Percentiles rank a stretch among this genome's conserved stretches.
These are phyloP conservation scores for Matsumyia berberina DNA, from an alignment of 2,888 invertebrate genomes.

Conservation along the genomic window DNA sequence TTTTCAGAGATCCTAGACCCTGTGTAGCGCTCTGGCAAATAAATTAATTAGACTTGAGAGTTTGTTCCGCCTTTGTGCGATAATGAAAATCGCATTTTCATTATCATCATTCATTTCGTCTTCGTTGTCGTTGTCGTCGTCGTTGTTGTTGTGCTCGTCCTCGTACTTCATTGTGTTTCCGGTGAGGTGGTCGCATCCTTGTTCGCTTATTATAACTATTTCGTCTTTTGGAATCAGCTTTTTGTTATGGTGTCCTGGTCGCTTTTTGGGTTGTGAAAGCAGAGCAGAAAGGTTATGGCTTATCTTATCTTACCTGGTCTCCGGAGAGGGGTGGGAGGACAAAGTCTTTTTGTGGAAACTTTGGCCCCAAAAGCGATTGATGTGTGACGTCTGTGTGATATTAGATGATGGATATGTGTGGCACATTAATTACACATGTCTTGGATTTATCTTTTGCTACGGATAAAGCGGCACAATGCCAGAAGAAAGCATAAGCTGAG, in stretches of 20 bases:
- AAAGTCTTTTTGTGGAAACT: constrained; percentile 26
- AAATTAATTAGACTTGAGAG: constrained; percentile 74
- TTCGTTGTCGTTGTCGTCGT: constrained; percentile 8
- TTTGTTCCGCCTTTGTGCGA: constrained; percentile 72
- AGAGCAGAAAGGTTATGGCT: constrained; percentile 26
- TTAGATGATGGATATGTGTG: constrained; percentile 46
- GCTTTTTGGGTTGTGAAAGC: not conserved
- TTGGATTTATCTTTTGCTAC: constrained; percentile 21
- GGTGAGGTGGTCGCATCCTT: constrained; percentile 25
- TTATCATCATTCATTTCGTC: constrained; percentile 60
- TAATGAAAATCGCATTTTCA: constrained; percentile 72
- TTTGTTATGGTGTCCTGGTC: constrained; percentile 8
- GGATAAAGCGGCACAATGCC: not conserved
- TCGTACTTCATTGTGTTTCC: not conserved
- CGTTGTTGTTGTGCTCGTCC: not conserved
- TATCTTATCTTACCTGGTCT: constrained; percentile 41
- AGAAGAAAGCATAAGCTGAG: not conserved
- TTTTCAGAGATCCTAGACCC: constrained; percentile 46
- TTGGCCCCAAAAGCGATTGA: constrained; percentile 34
- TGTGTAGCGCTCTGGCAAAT: constrained; percentile 44
- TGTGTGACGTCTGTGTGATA: constrained; percentile 52
- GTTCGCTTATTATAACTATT: constrained; percentile 38
- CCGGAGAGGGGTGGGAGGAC: no score
- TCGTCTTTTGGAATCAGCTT: constrained; percentile 21
- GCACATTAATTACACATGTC: constrained; percentile 57